Base-by-base conservation (phyloP, 2,797 vertebrate species). In the Heliangelus exortis region DNA sequence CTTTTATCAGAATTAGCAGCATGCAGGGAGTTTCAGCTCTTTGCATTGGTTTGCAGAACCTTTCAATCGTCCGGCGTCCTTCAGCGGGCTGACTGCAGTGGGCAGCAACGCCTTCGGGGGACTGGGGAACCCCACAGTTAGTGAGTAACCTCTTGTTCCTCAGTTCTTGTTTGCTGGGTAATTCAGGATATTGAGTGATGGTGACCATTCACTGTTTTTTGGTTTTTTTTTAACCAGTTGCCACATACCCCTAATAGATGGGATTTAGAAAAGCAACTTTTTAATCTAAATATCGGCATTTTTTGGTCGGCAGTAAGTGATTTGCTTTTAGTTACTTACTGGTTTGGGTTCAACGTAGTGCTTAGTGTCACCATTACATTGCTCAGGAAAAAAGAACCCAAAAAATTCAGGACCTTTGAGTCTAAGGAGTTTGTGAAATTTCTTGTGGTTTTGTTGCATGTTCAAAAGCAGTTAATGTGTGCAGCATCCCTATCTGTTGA, bases 91-190 rank as follows among this genome's bases (percentile, higher is more conserved):
- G n/a, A 99, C 98, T 19, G 96, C 99, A 9, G 98, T 99, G 91
- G 99, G 99, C 83, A 98, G 99, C 78, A 99, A 99, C 26, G 99
- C 99, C 95, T 99, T 99, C 51, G 99, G 99, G 84, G 99, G 99
- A 93, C 98, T 99, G 57, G 99, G 99, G 88, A 99, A 99, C 96
- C 99, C 99, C 69, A 98, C 99, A 98, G 98, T 99, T 97, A 99
- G 99, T 99, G 98, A 99, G 99, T 99, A 98, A 94, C 88, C 92
- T 93, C 91, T 85, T 65, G 90, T 91, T 95, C n/a, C 68, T 87
- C 53, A 47, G 7, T 75, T 89, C 82, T 66, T 34, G 13, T 57
- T 69, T n/a, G 62, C 84, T 28, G 31, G 51, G 67, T 29, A n/a
- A 39, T 50, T 45, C 63, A 5, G 45, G 45, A 51, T 19, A 4